phyloP scores from a whole-genome alignment of 2,888 invertebrate species.

The Emmelina monodactyla region DNA sequence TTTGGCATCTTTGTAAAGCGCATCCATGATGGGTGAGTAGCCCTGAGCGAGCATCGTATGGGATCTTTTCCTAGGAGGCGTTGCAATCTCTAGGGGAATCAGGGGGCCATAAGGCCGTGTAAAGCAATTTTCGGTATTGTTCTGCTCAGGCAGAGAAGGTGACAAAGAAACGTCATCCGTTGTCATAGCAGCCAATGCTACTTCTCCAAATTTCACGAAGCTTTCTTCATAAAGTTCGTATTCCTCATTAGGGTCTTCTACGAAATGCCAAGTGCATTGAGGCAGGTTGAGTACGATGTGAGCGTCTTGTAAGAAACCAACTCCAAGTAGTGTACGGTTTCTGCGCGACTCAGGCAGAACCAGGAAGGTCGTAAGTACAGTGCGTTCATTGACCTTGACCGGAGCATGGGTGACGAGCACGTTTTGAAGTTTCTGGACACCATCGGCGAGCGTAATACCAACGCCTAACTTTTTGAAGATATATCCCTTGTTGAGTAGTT shows the following conservation, averaged over 20 bases:
- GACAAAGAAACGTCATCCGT: no score
- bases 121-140: neutral
- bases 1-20: neutral
- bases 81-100: neutral
- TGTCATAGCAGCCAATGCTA: neutral
- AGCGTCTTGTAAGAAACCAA: constrained; percentile 4
- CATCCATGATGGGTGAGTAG: constrained; percentile 1
- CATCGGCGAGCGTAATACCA: neutral
- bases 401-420: neutral
- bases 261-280: constrained; percentile 2
- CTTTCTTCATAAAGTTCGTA: constrained; percentile 4
- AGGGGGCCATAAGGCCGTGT: neutral
- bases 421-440: neutral
- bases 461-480: neutral
- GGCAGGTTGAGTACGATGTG: constrained; percentile 1
- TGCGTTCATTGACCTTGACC: neutral
- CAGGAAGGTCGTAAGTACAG: neutral
- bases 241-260: neutral
- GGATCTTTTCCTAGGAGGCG: neutral
- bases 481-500: neutral
- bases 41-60: neutral
- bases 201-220: neutral
- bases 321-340: constrained; percentile 1
- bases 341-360: neutral
- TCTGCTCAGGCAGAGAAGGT: no score